Base-by-base conservation (phyloP, 1,140 invertebrate species). In the Neodiprion pinetum region DNA sequence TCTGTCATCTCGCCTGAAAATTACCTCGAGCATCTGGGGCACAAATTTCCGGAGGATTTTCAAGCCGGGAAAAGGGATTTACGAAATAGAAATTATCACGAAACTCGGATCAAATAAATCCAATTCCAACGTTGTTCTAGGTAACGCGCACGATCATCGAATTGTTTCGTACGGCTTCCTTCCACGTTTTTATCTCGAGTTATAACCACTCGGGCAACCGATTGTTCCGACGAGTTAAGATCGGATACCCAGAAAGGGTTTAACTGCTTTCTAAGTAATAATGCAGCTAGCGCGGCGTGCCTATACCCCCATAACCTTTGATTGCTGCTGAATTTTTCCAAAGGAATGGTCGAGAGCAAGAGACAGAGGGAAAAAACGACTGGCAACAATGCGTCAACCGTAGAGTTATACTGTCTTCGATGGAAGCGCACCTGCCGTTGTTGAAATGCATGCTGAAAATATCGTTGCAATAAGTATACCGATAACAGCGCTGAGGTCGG, bases 191-290 rank as follows among this genome's bases (percentile, higher is more conserved):
- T 61, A 61, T 61, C 53, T 5, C 53, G 28, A 17, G 53, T 61
- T 61, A 61, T 61, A 61, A 61, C 53, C 53, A 61, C 9, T 61
- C 53, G 53, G 8, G 28, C 28, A 40, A 40, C 28, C 28, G 2
- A 40, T 40, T 40, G 1, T 5, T 1, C 11, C 53, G 8, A 61
- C n/a, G 53, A 61, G 53, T 61, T 61, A 61, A 61, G 53, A 61
- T 17, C 53, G 53, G 53, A 14, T 61, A 61, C 53, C 53, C 53
- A 61, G 53, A 61, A 61, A 61, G 53, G 53, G 53, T 61, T 61
- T 61, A 61, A 61, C 53, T 61, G 53, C 53, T 61, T 61, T 17
- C 53, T 61, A 61, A 61, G 8, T 61, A 61, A 9, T 61, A 61
- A 61, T 61, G 11, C 53, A 61, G 53, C n/a, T 61, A 61, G 11